phyloP scores from a whole-genome alignment of 2,797 vertebrate species.

The Pithecia hirsuta region DNA sequence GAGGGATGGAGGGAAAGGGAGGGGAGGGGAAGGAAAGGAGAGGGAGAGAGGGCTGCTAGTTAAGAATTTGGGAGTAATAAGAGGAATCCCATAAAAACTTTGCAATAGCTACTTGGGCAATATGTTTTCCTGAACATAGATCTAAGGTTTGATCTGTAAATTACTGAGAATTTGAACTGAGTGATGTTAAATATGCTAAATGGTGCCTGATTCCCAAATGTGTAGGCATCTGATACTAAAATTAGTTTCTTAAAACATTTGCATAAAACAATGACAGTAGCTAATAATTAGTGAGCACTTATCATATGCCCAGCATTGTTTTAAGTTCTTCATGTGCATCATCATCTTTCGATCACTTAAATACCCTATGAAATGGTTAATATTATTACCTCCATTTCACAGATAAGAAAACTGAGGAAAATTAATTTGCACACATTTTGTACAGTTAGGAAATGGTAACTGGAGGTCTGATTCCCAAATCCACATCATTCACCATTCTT shows the following conservation, averaged over 20 bases:
- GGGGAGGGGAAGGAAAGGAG: fast-evolving
- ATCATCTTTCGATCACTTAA: neutral
- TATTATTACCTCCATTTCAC: neutral
- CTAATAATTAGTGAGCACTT: slow-evolving; percentile 13
- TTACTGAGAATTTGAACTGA: neutral
- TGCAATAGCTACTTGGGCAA: neutral
- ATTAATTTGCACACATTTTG: neutral
- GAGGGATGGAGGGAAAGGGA: fast-evolving
- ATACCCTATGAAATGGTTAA: neutral
- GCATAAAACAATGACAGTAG: neutral
- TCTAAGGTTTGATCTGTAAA: neutral
- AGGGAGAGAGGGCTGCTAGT: neutral
- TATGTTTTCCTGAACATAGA: neutral
- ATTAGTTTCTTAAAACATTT: slow-evolving; percentile 8
- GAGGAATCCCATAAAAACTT: neutral
- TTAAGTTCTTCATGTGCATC: neutral
- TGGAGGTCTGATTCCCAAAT: neutral
- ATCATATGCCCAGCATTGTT: neutral
- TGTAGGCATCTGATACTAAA: neutral
- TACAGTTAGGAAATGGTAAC: neutral
- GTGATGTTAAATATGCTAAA: neutral
- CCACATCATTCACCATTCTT: neutral
- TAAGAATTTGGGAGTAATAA: neutral
- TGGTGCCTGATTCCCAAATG: neutral
- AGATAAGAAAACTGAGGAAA: neutral